Evolutionary conservation across 2,888 invertebrate genomes (phyloP).

Genomic region (Tuberolachnus salignus): DNA sequence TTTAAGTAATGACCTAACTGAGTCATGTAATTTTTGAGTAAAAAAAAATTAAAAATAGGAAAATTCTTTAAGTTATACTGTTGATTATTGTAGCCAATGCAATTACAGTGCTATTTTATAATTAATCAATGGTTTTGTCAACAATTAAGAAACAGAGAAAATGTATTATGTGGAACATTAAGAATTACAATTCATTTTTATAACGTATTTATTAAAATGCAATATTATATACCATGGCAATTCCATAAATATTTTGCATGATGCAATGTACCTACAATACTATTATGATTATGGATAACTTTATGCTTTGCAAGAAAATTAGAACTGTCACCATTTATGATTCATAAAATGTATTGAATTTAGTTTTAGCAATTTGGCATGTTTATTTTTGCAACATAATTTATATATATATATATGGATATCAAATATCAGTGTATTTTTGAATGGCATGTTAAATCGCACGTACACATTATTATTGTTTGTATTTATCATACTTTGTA

Average conservation of each 20-base stretch:
- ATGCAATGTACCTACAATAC: not conserved
- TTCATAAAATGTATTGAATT: conserved; percentile 7
- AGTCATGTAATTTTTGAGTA: too few species aligned
- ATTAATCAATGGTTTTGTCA: too few species aligned
- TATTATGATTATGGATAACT: conserved; percentile 12
- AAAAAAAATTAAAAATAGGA: too few species aligned
- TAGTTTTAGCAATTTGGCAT: conserved; percentile 1
- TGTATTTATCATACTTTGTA: not conserved
- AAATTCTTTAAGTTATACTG: too few species aligned
- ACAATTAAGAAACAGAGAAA: too few species aligned
- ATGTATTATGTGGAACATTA: too few species aligned
- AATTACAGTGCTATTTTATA: too few species aligned
- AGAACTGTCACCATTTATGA: not conserved
- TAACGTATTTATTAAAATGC: too few species aligned
- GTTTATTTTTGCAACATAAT: not conserved
- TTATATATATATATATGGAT: not conserved
- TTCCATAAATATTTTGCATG: conserved; percentile 9
- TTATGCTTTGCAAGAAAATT: conserved; percentile 19
- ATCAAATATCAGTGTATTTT: not conserved
- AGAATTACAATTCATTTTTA: too few species aligned
- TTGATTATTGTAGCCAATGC: too few species aligned
- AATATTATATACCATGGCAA: not conserved
- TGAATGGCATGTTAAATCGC: conserved; percentile 37
- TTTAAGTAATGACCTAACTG: too few species aligned
- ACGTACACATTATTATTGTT: conserved; percentile 14